Evolutionary conservation across 2,888 invertebrate genomes (phyloP).

Genomic region (Netelia virgata): DNA sequence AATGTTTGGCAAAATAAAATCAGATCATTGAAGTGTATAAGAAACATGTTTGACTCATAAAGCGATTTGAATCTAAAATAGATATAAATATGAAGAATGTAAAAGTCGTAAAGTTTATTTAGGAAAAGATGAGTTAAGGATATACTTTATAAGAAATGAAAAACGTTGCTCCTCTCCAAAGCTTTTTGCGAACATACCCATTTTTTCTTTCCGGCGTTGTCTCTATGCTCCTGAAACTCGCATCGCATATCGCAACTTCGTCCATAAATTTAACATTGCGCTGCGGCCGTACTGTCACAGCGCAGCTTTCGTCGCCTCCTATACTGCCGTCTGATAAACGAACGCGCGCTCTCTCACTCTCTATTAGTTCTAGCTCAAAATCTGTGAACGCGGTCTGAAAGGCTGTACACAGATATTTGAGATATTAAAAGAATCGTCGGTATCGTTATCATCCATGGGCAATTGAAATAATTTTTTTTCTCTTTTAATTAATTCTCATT

Average conservation of each 20-base stretch:
- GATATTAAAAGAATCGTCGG: conserved; percentile 39
- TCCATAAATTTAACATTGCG: conserved; percentile 51
- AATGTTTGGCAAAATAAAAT: background rate
- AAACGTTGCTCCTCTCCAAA: background rate
- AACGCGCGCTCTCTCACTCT: conserved; percentile 75
- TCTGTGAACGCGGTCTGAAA: conserved; percentile 81
- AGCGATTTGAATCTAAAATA: too few relatives aligned
- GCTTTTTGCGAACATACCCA: conserved; percentile 1
- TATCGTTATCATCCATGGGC: background rate
- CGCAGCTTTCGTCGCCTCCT: conserved; percentile 54
- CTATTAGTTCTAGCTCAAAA: conserved; percentile 83
- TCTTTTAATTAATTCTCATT: background rate
- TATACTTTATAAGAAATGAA: background rate
- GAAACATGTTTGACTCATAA: too few relatives aligned
- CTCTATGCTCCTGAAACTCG: conserved; percentile 26
- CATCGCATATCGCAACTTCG: conserved; percentile 11
- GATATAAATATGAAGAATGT: too few relatives aligned
- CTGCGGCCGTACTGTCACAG: conserved; percentile 17
- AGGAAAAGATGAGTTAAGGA: too few relatives aligned
- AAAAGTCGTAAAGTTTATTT: too few relatives aligned
- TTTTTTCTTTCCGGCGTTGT: conserved; percentile 40
- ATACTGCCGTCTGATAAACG: conserved; percentile 50
- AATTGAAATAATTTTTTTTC: background rate
- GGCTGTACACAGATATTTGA: conserved; percentile 29
- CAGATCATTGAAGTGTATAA: background rate